phyloP scores from a whole-genome alignment of 2,113 vertebrate genomes.

The Zosterops borbonicus region DNA sequence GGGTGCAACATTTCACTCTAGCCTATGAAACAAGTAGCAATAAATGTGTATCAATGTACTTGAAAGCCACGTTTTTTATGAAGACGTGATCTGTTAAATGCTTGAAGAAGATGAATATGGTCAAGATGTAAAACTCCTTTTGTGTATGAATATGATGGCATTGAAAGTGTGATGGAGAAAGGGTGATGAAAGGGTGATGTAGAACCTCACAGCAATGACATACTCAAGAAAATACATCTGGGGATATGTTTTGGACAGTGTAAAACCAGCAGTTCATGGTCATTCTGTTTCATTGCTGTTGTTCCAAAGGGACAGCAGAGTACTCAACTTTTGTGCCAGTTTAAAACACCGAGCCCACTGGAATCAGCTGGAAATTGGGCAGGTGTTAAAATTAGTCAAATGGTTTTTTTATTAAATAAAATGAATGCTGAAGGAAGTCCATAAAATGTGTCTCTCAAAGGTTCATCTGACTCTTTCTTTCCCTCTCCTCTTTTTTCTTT shows the following conservation, averaged over 20 bases:
- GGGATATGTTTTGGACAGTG: background rate
- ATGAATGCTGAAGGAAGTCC: background rate
- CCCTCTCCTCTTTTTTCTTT: conserved; percentile 23
- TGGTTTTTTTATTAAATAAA: background rate
- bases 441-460: background rate
- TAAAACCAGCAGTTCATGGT: background rate
- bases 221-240: background rate
- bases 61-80: background rate
- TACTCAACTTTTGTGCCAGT: background rate
- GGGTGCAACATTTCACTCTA: background rate
- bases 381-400: background rate
- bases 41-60: background rate
- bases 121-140: background rate
- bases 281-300: background rate
- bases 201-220: background rate
- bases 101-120: background rate
- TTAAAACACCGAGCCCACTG: background rate
- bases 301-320: background rate
- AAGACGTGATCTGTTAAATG: background rate
- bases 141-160: background rate
- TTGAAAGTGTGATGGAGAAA: background rate
- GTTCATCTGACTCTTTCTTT: conserved; percentile 6
- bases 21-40: background rate
- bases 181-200: background rate
- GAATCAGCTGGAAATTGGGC: background rate